These are phyloP conservation scores for Euphydryas editha DNA, from an alignment of 2,888 invertebrate species.

Conservation along the genomic window DNA sequence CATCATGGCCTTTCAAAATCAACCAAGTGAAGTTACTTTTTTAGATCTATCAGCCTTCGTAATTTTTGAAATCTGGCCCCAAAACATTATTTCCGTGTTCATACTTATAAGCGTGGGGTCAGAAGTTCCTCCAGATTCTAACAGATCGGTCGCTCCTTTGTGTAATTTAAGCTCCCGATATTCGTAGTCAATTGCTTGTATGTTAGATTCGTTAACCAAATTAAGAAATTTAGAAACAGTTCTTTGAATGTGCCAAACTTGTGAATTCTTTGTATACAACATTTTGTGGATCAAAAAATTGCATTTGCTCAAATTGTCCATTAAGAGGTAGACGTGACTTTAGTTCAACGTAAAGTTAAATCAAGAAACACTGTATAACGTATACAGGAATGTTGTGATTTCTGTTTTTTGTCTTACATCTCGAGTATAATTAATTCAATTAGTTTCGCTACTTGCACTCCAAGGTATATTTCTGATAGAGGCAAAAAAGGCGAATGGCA, in stretches of 20 bases:
- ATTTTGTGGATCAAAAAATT: background rate
- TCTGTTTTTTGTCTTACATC: background rate
- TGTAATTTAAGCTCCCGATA: background rate
- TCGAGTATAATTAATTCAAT: background rate
- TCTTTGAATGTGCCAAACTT: background rate
- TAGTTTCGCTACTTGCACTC: background rate
- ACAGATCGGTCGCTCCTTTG: background rate
- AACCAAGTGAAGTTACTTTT: background rate
- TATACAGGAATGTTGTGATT: background rate
- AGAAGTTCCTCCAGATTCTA: background rate
- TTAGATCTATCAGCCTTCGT: background rate
- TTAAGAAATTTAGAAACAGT: background rate
- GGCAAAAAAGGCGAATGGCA: too few species aligned
- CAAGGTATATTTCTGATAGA: background rate
- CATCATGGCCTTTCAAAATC: conserved; percentile 9
- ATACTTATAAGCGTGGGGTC: background rate
- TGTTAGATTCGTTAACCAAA: background rate
- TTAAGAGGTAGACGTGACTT: background rate
- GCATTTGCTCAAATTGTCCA: background rate
- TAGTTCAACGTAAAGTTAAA: background rate
- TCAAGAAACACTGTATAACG: background rate
- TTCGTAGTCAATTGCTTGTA: background rate
- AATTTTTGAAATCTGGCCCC: background rate
- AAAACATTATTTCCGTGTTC: background rate
- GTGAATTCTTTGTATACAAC: background rate